Evolutionary conservation across 2,888 invertebrate genomes (phyloP), one percentile per base, ranked within the genome.

Genomic region (Sinotaia quadrata): DNA sequence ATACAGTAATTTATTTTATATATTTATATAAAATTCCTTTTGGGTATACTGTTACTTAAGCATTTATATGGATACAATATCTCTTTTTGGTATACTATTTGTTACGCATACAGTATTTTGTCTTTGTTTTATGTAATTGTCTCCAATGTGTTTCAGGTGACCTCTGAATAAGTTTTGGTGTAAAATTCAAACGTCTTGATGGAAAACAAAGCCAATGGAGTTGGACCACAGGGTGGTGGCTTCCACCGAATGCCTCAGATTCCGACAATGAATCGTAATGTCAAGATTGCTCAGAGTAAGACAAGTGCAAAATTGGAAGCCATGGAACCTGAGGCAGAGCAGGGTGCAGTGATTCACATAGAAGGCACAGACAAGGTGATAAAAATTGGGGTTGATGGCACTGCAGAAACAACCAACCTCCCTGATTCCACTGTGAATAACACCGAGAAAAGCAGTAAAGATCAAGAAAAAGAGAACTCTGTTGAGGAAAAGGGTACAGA

Each of bases 281-380:
- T 78, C 8, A 81, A 83, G 69, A 84, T 83, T 52, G 83, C 83
- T 12, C 83, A 84, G 66, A 84, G 83, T 73, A 84, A 84, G 69
- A 73, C 77, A 1, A 78, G 78, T 33, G 76, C 76, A 2, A 82
- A 82, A 51, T 59, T 75, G 29, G 76, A 74, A 21, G 62, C 27
- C 24, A 44, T 61, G 2, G 71, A 63, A 15, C 58, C 66, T 18
- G 51, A 71, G 8, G 59, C 44, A 5, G 47, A 67, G 18, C 75
- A 78, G 51, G 75, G 78, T 10, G 78, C 81, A 2, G 70, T 79
- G 15, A 56, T 73, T 7, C 78, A 81, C 41, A 78, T 82, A 31
- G 82, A 82, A 51, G 83, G 79, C 21, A 78, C 81, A 2, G 70
- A 68, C 7, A 82, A 77, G 72, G 78, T 81, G 29, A 76, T 81